Conservation (phyloP, 2,113 vertebrate genomes). For the Periophthalmus modestus region DNA sequence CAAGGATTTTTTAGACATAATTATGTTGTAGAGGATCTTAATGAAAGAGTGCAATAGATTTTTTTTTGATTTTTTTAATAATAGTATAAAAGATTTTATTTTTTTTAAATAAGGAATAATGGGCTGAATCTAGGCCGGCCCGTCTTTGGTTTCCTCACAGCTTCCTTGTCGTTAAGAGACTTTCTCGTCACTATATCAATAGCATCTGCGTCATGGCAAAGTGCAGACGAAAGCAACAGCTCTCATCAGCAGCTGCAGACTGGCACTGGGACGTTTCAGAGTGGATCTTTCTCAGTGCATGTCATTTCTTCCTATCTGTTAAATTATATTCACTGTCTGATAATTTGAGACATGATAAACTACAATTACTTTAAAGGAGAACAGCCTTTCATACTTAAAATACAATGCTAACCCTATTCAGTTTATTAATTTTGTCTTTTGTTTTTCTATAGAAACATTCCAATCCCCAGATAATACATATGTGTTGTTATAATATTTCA, state of each 20-base stretch:
- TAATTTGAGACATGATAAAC: neutral
- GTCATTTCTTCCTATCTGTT: neutral
- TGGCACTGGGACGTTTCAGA: slow-evolving; percentile 11
- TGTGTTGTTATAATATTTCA: too few relatives aligned
- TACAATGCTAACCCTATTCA: neutral
- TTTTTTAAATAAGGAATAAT: slow-evolving; percentile 1
- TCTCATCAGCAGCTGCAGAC: slow-evolving; percentile 27
- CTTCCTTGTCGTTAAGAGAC: slow-evolving; percentile 23
- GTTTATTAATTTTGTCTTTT: too few relatives aligned
- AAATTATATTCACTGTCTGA: neutral
- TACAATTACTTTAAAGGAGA: neutral
- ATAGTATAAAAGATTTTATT: too few relatives aligned
- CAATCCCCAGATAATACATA: too few relatives aligned
- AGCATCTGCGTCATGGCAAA: slow-evolving; percentile 48
- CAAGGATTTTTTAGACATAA: neutral
- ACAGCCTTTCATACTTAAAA: neutral
- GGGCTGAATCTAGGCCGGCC: slow-evolving; percentile 32
- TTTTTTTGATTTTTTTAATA: neutral
- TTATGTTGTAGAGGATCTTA: too few relatives aligned
- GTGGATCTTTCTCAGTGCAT: slow-evolving; percentile 25
- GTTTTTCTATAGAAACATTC: too few relatives aligned
- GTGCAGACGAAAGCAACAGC: slow-evolving; percentile 38
- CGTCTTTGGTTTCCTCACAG: neutral
- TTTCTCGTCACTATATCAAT: slow-evolving; percentile 30
- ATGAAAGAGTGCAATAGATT: too few relatives aligned